Base-by-base conservation (phyloP, 2,113 vertebrate genomes). In the Microtus ochrogaster region DNA sequence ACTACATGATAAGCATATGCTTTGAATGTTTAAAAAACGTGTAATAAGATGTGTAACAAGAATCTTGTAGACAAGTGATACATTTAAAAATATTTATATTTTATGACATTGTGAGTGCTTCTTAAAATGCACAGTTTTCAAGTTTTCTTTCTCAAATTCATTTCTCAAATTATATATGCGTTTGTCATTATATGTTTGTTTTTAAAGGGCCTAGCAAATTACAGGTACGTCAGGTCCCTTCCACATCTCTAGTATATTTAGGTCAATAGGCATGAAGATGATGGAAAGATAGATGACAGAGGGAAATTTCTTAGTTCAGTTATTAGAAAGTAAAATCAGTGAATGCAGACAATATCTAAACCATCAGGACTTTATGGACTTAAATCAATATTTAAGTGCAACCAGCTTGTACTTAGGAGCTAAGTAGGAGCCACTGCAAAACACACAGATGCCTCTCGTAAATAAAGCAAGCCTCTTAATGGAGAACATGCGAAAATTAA, bases 301-400 rank as follows among this genome's bases (percentile, higher is more conserved):
- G 24, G 78, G 22, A 76, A 39, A 47, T 52, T 9, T 82, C 41
- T 96, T 78, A 66, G 14, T 91, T 92, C 41, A 87, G 44, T 41
- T 95, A 96, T 76, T 73, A 95, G 73, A 76, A 96, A 94, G 70
- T 78, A 94, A 94, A 94, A 91, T 90, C 89, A 92, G 70, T 77
- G 65, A 95, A 91, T 74, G 28, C 93, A 95, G 74, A 92, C 55
- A 97, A 65, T 11, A 89, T 24, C 33, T 68, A 94, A 95, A 88
- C 65, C 91, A 94, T 91, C 39, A 96, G 70, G 73, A 87, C 39
- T 91, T 92, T 95, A 95, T 97, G 78, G 82, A 94, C 90, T 95
- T 89, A 94, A 95, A 96, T 97, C 97, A 97, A 95, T 97, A 97
- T 86, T 97, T 96, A 79, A 93, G 0, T 91, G 52, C 82, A 97